Evolutionary conservation across 23 tunicate genomes (phyloP), one percentile per base, ranked within the genome.

Genomic region (Styela clava): DNA sequence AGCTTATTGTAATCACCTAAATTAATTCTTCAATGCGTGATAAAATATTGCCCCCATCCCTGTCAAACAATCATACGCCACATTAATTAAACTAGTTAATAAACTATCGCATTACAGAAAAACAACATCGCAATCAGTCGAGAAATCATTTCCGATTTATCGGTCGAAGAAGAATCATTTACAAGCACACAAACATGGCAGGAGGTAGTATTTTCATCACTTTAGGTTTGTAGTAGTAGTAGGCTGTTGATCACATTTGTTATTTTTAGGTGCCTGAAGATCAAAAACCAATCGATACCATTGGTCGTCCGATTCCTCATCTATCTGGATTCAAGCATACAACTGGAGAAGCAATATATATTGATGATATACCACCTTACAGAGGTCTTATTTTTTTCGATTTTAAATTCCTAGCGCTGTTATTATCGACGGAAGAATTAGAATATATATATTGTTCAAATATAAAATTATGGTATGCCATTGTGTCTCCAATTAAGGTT

Each of bases 341-440:
- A 9, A 85, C 95, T 1, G 98, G 98, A 30, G 95, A 94, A 90
- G 95, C 98, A 3, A 63, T 79, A 33, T 94, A 88, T 61, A n/a
- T 89, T 25, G 98, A 94, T 65, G 98, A 94, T 72, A 78, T 94
- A 30, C 95, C 90, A 2, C 79, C 78, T 7, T 69, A n/a, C 71
- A 84, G 52, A 52, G 87, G 90, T 84, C 33, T n/a, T n/a, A n/a
- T n/a, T n/a, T n/a, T n/a, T n/a, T n/a, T n/a, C n/a, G n/a, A n/a
- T n/a, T n/a, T n/a, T n/a, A n/a, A n/a, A n/a, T n/a, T n/a, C n/a
- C n/a, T n/a, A n/a, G n/a, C n/a, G n/a, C n/a, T n/a, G n/a, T n/a
- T n/a, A n/a, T n/a, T n/a, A n/a, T n/a, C n/a, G n/a, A n/a, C n/a
- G n/a, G n/a, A n/a, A n/a, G n/a, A n/a, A n/a, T n/a, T n/a, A n/a